Percentiles rank a stretch among this genome's conserved stretches.
Conservation (phyloP, 2,797 vertebrate genomes). For the Notolabrus celidotus region DNA sequence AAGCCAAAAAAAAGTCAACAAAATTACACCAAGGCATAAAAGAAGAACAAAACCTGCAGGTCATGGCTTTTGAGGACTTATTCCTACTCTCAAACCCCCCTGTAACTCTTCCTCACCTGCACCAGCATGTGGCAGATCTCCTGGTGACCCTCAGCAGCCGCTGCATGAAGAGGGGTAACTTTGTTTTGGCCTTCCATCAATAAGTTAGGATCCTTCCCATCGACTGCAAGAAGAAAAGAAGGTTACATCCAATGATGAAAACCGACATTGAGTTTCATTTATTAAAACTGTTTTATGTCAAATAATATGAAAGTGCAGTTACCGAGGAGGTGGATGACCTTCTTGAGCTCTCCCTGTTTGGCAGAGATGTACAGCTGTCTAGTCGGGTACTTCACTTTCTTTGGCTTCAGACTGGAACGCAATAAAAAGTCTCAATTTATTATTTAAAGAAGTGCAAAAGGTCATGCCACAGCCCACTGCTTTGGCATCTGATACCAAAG, state of each 20-base stretch:
- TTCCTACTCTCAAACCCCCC: too few relatives aligned
- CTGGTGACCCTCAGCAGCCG: constrained; percentile 92
- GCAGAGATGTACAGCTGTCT: constrained; percentile 95
- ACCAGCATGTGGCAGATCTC: constrained; percentile 97
- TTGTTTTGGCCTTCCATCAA: constrained; percentile 92
- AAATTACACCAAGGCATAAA: too few relatives aligned
- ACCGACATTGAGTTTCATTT: neutral
- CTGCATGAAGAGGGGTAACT: constrained; percentile 92
- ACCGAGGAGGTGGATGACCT: constrained; percentile 96
- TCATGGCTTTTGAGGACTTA: too few relatives aligned
- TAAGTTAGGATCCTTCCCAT: constrained; percentile 96
- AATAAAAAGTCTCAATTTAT: constrained; percentile 17
- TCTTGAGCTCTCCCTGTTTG: constrained; percentile 95
- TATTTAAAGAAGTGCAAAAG: constrained; percentile 10
- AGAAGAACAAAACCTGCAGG: too few relatives aligned
- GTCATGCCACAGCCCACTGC: neutral
- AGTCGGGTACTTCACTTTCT: constrained; percentile 92
- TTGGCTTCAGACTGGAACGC: constrained; percentile 85
- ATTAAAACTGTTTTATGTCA: neutral
- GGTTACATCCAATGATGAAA: neutral
- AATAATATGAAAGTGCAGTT: constrained; percentile 40
- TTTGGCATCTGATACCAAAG: constrained; percentile 11
- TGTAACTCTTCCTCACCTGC: constrained; percentile 87
- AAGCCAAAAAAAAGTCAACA: too few relatives aligned
- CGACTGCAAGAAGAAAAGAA: constrained; percentile 82